phyloP scores from a whole-genome alignment of 2,888 invertebrate species.

The Chymomyza amoena region DNA sequence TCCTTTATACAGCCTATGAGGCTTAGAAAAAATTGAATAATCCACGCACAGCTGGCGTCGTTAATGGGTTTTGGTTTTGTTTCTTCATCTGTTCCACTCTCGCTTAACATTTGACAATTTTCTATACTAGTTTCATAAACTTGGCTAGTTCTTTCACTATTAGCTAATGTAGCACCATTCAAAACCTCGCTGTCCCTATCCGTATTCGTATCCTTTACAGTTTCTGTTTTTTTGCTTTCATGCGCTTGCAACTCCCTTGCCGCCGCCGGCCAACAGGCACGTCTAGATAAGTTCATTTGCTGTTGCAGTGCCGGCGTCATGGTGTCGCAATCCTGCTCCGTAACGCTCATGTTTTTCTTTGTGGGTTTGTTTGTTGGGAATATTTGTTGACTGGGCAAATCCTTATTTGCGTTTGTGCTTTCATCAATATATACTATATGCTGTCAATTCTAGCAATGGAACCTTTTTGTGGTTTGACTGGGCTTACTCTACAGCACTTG shows the following conservation, averaged over 20 bases:
- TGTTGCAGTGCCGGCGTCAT: constrained; percentile 81
- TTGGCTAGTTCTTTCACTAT: constrained; percentile 3
- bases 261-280: constrained; percentile 82
- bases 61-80: neutral
- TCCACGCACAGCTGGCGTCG: neutral
- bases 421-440: constrained; percentile 30
- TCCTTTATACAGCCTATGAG: neutral
- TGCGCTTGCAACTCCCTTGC: constrained; percentile 15
- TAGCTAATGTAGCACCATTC: constrained; percentile 63
- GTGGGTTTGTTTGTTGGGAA: constrained; percentile 27
- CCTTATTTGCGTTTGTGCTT: constrained; percentile 39
- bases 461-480: neutral
- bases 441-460: neutral
- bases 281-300: constrained; percentile 85
- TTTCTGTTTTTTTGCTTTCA: neutral
- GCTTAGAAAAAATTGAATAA: constrained; percentile 9
- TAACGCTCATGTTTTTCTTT: constrained; percentile 41
- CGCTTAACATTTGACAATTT: constrained; percentile 10
- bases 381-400: constrained; percentile 39
- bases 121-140: constrained; percentile 1
- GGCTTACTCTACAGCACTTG: neutral
- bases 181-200: constrained; percentile 38
- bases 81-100: neutral
- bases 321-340: constrained; percentile 67
- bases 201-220: neutral